phyloP scores from a whole-genome alignment of 2,797 vertebrate genomes.

The Brachyalestes nurse region DNA sequence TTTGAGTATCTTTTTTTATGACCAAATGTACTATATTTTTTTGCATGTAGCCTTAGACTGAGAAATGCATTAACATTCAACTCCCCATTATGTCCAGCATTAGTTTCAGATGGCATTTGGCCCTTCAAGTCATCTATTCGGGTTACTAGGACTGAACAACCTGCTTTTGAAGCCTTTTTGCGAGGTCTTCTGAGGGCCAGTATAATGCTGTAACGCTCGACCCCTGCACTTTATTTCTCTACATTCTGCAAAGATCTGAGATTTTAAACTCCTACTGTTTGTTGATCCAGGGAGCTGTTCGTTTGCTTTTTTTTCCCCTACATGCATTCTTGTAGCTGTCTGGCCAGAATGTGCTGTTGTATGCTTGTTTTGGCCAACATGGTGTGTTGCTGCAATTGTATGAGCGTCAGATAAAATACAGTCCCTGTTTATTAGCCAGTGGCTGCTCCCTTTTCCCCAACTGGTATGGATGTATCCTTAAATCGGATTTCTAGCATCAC shows the following conservation, averaged over 20 bases:
- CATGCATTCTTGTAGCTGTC: constrained; percentile 25
- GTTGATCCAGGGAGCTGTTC: constrained; percentile 34
- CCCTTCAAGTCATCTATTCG: constrained; percentile 24
- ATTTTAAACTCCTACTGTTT: constrained; percentile 46
- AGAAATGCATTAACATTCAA: constrained; percentile 39
- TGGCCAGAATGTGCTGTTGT: constrained; percentile 11
- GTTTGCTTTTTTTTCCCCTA: constrained; percentile 43
- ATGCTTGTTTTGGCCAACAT: background rate
- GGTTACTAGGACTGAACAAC: constrained; percentile 23
- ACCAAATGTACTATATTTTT: constrained; percentile 54
- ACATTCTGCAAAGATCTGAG: constrained; percentile 60
- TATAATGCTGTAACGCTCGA: constrained; percentile 54
- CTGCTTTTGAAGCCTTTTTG: constrained; percentile 36
- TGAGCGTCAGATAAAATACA: constrained; percentile 16
- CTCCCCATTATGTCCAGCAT: background rate
- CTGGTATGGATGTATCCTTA: background rate
- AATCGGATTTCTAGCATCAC: constrained; percentile 18
- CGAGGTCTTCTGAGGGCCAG: constrained; percentile 62
- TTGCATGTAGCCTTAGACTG: constrained; percentile 56
- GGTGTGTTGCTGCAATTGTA: background rate
- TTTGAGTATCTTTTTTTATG: constrained; percentile 45
- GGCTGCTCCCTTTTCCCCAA: background rate
- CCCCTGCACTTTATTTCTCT: constrained; percentile 83
- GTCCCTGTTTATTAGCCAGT: background rate
- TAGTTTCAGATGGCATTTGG: constrained; percentile 32